These are phyloP conservation scores for Antitype chi DNA, from an alignment of 2,888 invertebrate species.

Conservation along the genomic window DNA sequence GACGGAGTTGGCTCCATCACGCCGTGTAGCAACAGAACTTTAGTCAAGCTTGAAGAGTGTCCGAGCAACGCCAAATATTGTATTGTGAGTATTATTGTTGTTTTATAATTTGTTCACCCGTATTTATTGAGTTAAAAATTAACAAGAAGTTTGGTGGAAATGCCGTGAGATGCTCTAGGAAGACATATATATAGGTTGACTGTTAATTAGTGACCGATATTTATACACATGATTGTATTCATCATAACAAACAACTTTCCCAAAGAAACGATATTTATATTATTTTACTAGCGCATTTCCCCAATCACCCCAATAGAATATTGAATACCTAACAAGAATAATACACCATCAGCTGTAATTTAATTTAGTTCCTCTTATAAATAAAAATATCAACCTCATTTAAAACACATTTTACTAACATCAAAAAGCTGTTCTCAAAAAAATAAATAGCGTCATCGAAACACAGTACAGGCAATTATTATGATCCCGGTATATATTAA, in stretches of 20 bases:
- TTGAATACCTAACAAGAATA: too few relatives aligned
- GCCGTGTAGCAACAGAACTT: constrained; percentile 94
- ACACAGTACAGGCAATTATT: constrained; percentile 49
- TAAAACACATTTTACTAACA: background rate
- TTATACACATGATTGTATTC: too few relatives aligned
- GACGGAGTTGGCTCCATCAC: constrained; percentile 96
- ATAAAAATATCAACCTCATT: background rate
- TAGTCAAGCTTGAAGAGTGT: constrained; percentile 93
- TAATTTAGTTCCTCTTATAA: background rate
- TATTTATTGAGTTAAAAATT: background rate
- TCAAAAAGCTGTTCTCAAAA: constrained; percentile 1
- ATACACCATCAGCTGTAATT: too few relatives aligned
- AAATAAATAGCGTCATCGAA: constrained; percentile 34
- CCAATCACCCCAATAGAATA: too few relatives aligned
- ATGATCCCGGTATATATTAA: constrained; percentile 43
- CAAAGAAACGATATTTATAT: too few relatives aligned
- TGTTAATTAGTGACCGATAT: too few relatives aligned
- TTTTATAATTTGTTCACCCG: background rate
- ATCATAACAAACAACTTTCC: too few relatives aligned
- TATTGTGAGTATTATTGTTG: constrained; percentile 92
- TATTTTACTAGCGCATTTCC: too few relatives aligned
- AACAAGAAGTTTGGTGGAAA: background rate
- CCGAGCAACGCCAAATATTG: constrained; percentile 92
- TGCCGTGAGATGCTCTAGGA: too few relatives aligned
- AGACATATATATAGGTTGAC: too few relatives aligned